These are phyloP conservation scores for Ambastaia sidthimunki DNA, from an alignment of 2,797 vertebrate genomes.

Conservation along the genomic window DNA sequence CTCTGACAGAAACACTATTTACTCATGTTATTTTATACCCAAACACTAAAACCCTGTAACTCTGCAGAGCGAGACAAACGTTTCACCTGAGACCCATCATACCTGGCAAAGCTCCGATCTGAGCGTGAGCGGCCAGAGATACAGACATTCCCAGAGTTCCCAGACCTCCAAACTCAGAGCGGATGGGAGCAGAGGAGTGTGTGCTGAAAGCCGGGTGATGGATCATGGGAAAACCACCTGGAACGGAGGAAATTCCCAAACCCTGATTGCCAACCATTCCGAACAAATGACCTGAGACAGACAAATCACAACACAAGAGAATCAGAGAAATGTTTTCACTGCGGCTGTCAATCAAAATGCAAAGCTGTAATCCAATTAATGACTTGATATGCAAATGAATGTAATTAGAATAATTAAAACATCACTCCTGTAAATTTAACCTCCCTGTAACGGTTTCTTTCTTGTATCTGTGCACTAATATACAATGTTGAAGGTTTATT, in stretches of 20 bases:
- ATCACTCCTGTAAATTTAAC: too few relatives aligned
- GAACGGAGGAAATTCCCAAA: slow-evolving; percentile 80
- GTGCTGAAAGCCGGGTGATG: slow-evolving; percentile 83
- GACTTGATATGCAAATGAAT: background rate
- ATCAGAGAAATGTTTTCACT: background rate
- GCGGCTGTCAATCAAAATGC: background rate
- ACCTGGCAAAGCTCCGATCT: slow-evolving; percentile 87
- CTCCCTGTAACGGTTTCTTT: too few relatives aligned
- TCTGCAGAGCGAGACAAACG: too few relatives aligned
- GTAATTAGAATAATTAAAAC: background rate
- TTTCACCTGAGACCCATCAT: slow-evolving; percentile 43
- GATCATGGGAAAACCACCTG: slow-evolving; percentile 84
- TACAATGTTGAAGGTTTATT: too few relatives aligned
- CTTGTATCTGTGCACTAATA: too few relatives aligned
- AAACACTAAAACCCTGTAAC: background rate
- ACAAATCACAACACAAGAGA: background rate
- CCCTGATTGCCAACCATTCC: slow-evolving; percentile 78
- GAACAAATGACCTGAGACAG: slow-evolving; percentile 79
- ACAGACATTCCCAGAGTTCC: slow-evolving; percentile 85
- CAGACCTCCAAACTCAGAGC: slow-evolving; percentile 86
- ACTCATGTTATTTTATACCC: background rate
- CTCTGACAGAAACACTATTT: too few relatives aligned
- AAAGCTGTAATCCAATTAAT: background rate
- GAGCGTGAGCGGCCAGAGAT: slow-evolving; percentile 80
- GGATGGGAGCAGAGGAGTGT: slow-evolving; percentile 81